These are phyloP conservation scores for Syrrhaptes paradoxus DNA, from an alignment of 2,113 vertebrate species.

Conservation along the genomic window DNA sequence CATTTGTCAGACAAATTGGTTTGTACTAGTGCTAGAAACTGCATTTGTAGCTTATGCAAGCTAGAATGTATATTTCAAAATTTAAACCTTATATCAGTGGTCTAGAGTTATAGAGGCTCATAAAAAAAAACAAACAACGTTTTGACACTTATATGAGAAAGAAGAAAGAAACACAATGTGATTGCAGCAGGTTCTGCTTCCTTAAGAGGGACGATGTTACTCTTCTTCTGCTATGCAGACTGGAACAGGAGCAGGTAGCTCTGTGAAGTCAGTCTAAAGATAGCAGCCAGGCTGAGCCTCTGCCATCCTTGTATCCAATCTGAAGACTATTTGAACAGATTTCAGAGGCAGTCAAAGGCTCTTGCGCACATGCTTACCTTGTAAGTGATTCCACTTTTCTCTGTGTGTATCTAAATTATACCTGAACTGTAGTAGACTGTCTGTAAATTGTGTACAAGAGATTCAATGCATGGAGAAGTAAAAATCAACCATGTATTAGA, in stretches of 20 bases:
- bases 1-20: slow-evolving; percentile 53
- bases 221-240: not conserved
- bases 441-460: not conserved
- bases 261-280: not conserved
- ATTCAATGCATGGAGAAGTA: not conserved
- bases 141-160: not conserved
- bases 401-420: not conserved
- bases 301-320: not conserved
- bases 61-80: not conserved
- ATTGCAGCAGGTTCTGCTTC: not conserved
- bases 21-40: not conserved
- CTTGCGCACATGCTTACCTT: not conserved
- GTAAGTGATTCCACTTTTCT: not conserved
- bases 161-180: not conserved
- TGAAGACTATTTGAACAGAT: not conserved
- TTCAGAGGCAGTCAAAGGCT: not conserved
- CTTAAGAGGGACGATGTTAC: not conserved
- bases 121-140: not conserved
- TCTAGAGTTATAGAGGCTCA: not conserved
- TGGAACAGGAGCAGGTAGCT: not conserved
- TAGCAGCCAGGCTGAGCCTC: not conserved
- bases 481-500: not conserved
- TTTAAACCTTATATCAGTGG: not conserved
- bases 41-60: not conserved
- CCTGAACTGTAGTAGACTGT: not conserved